A percentile compares a stretch with the other conserved stretches of the same genome.
Evolutionary conservation across 2,888 invertebrate genomes (phyloP).

Genomic region (Spatulosminthurus flaviceps): DNA sequence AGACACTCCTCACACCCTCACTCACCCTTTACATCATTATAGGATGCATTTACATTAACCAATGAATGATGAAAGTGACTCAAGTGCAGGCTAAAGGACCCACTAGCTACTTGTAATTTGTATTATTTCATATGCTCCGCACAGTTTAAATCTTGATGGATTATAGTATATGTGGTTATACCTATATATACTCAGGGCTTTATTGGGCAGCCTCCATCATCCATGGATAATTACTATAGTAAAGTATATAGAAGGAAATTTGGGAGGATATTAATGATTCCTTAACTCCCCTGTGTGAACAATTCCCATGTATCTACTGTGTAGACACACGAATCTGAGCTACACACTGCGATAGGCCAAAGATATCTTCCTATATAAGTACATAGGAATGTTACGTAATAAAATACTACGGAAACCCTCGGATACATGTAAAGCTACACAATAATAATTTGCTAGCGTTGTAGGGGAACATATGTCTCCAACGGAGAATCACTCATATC

Average conservation of each 20-base stretch:
- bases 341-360: too few relatives aligned
- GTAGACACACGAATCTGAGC: too few relatives aligned
- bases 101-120: conserved; percentile 11
- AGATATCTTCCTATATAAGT: too few relatives aligned
- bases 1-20: not conserved
- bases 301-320: too few relatives aligned
- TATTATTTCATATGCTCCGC: not conserved
- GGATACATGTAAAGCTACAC: too few relatives aligned
- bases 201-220: not conserved
- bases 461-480: conserved; percentile 13
- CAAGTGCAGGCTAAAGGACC: conserved; percentile 14
- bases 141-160: not conserved
- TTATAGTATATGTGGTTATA: not conserved
- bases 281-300: too few relatives aligned
- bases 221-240: too few relatives aligned
- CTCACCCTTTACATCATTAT: conserved; percentile 8
- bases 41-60: conserved; percentile 18
- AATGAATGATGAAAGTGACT: conserved; percentile 6
- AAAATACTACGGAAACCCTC: too few relatives aligned
- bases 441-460: not conserved
- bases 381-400: too few relatives aligned
- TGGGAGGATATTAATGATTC: conserved; percentile 4
- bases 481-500: conserved; percentile 4
- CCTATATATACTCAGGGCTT: not conserved
- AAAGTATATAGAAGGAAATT: too few relatives aligned